phyloP scores from a whole-genome alignment of 2,888 invertebrate genomes.

The Hyposoter dolosus region DNA sequence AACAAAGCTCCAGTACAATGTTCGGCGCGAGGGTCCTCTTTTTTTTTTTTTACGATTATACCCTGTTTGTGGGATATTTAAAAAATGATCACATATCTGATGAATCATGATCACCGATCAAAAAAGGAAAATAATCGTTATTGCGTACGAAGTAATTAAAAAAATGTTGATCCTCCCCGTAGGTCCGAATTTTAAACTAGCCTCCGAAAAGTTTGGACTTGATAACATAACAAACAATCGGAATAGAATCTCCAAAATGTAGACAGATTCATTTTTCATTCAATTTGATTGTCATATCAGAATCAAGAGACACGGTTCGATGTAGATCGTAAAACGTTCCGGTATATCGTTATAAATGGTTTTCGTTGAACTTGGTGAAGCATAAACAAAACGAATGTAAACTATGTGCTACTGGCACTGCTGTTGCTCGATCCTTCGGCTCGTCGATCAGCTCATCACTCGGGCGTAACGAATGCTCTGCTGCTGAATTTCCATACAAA shows the following conservation, averaged over 20 bases:
- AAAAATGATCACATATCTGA: background rate
- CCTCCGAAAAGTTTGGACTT: background rate
- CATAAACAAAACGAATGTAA: slow-evolving; percentile 49
- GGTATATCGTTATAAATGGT: slow-evolving; percentile 50
- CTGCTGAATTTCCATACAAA: slow-evolving; percentile 59
- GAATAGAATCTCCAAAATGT: background rate
- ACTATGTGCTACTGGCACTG: slow-evolving; percentile 18
- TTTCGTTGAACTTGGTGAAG: slow-evolving; percentile 57
- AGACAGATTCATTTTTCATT: background rate
- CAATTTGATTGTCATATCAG: background rate
- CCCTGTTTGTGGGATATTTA: too few species aligned
- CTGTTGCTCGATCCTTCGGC: slow-evolving; percentile 29
- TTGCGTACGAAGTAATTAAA: background rate
- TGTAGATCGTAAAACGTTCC: slow-evolving; percentile 35
- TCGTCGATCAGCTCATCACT: slow-evolving; percentile 64
- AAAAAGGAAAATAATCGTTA: background rate
- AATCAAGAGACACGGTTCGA: slow-evolving; percentile 1
- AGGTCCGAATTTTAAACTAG: background rate
- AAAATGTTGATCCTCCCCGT: background rate
- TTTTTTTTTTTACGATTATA: background rate
- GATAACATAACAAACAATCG: background rate
- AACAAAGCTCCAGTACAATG: slow-evolving; percentile 26
- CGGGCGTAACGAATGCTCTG: slow-evolving; percentile 57
- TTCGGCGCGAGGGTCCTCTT: background rate
- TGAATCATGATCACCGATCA: background rate